Conservation (phyloP, 2,113 vertebrate species). For the Struthio camelus region DNA sequence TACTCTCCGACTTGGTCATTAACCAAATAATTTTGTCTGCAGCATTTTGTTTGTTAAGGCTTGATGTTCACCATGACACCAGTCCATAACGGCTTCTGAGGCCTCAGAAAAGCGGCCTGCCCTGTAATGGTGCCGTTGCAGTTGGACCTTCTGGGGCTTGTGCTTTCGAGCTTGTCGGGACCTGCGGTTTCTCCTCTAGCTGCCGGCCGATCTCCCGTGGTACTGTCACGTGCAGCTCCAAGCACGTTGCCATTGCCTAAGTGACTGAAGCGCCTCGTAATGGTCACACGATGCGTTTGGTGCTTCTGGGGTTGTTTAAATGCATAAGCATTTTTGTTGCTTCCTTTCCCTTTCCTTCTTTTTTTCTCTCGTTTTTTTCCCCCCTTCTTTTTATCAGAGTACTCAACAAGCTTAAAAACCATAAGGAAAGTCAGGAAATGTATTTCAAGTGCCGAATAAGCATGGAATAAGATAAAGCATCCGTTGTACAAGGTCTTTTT, state of each 20-base stretch:
- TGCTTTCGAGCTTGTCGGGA: not conserved
- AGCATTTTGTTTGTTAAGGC: not conserved
- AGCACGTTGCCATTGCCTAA: not conserved
- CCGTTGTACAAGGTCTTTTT: not conserved
- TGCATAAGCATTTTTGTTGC: not conserved
- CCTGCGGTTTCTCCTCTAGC: too few relatives aligned
- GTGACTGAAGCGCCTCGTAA: not conserved
- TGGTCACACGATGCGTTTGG: not conserved
- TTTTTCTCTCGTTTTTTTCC: not conserved
- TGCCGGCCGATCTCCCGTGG: too few relatives aligned
- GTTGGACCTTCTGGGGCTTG: not conserved
- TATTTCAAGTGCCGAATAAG: not conserved
- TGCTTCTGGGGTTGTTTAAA: not conserved
- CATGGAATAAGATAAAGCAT: not conserved
- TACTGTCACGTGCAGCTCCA: not conserved
- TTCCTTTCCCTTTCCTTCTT: not conserved
- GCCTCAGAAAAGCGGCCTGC: not conserved
- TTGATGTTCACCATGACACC: not conserved
- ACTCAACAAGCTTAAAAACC: not conserved
- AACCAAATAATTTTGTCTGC: conserved; percentile 17
- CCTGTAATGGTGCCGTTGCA: not conserved
- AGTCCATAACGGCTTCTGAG: not conserved
- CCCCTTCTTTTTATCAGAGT: not conserved
- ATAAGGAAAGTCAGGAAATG: conserved; percentile 37
- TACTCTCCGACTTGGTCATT: not conserved